These are phyloP conservation scores for Myopa tessellatipennis DNA, from an alignment of 2,888 invertebrate species.

Conservation along the genomic window DNA sequence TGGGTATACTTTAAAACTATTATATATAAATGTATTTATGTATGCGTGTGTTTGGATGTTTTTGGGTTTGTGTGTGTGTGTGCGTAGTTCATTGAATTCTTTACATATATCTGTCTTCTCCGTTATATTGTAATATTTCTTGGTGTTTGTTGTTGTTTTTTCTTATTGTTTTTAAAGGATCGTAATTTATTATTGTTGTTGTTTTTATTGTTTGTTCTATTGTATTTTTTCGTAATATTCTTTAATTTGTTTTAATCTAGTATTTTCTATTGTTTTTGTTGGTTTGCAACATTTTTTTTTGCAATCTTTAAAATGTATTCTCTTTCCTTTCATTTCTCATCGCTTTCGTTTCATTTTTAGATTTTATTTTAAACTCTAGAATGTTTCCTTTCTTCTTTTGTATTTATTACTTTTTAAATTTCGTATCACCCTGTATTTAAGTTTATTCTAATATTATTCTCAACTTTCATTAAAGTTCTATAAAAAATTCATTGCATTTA, in stretches of 20 bases:
- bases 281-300: too few relatives aligned
- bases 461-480: too few relatives aligned
- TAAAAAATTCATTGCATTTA: too few relatives aligned
- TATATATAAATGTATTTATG: conserved; percentile 34
- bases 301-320: background rate
- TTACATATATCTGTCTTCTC: too few relatives aligned
- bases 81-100: background rate
- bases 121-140: too few relatives aligned
- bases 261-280: too few relatives aligned
- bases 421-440: conserved; percentile 52
- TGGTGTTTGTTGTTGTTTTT: too few relatives aligned
- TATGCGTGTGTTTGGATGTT: conserved; percentile 13
- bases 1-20: conserved; percentile 46
- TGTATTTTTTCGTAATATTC: background rate
- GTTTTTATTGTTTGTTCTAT: background rate
- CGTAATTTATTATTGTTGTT: background rate
- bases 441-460: conserved; percentile 34
- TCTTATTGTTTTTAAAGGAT: too few relatives aligned
- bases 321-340: conserved; percentile 8
- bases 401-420: conserved; percentile 17
- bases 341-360: background rate
- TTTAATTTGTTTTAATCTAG: background rate
- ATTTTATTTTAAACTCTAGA: background rate
- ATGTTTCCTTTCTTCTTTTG: background rate
- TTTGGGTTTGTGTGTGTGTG: conserved; percentile 1